A percentile compares a stretch with the other conserved stretches of the same genome.
phyloP scores from a whole-genome alignment of 1,140 invertebrate species.

The Brachystomella parvula region DNA sequence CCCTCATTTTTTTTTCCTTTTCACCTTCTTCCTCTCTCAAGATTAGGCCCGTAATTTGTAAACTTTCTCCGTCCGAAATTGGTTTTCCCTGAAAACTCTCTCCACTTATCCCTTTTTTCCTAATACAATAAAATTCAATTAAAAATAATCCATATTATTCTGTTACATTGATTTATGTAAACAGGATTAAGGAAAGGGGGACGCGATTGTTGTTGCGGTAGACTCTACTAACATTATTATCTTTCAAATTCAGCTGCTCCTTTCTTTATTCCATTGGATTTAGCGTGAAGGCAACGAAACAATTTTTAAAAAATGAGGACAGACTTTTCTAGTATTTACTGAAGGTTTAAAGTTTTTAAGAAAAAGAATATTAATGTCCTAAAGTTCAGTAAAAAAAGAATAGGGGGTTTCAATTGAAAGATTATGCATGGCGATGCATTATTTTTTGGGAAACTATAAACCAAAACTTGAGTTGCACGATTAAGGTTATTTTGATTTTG shows the following conservation, averaged over 20 bases:
- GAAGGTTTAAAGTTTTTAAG: no score
- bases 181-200: slow-evolving; percentile 1
- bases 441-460: no score
- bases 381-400: no score
- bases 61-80: not conserved
- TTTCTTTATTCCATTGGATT: no score
- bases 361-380: no score
- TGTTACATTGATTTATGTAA: slow-evolving; percentile 7
- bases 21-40: not conserved
- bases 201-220: not conserved
- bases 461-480: no score
- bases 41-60: not conserved
- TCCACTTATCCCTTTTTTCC: not conserved
- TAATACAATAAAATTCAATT: slow-evolving; percentile 7
- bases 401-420: no score
- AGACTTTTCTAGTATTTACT: no score
- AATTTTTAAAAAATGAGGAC: no score
- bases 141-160: not conserved
- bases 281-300: no score
- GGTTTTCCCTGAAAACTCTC: not conserved
- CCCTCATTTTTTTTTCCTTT: not conserved
- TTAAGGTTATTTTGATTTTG: no score
- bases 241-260: not conserved
- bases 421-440: no score
- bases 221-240: not conserved